A percentile compares a stretch with the other conserved stretches of the same genome.
Evolutionary conservation across 2,113 vertebrate genomes (phyloP).

Genomic region (Camelus bactrianus): DNA sequence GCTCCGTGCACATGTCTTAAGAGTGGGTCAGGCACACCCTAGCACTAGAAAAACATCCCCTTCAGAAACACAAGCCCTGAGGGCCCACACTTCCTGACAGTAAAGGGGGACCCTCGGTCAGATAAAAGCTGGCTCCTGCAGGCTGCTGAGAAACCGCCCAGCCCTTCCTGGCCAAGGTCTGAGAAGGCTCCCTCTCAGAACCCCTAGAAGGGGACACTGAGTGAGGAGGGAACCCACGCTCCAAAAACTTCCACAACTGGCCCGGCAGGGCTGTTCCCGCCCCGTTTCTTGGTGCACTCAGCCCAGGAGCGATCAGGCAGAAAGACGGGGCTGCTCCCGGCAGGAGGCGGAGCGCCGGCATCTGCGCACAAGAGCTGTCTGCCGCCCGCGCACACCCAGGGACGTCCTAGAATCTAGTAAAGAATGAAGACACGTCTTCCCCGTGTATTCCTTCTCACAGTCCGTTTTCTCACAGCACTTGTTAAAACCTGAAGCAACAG

Average conservation of each 20-base stretch:
- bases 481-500: neutral
- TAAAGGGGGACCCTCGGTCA: neutral
- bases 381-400: neutral
- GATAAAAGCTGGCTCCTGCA: neutral
- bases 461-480: neutral
- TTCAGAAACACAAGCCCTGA: neutral
- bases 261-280: neutral
- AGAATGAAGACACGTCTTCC: neutral
- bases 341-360: neutral
- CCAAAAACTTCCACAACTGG: neutral
- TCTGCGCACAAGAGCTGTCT: neutral
- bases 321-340: neutral
- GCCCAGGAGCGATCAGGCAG: neutral
- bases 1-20: neutral
- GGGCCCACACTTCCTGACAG: neutral
- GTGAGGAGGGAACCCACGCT: neutral
- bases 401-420: neutral
- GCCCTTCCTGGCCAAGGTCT: neutral
- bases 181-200: neutral
- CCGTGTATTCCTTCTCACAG: neutral
- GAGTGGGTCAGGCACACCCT: neutral
- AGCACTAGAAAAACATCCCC: neutral
- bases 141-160: neutral
- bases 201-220: neutral
- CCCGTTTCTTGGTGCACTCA: neutral